These are phyloP conservation scores for Siniperca undulata DNA, from an alignment of 2,797 vertebrate genomes.

Conservation along the genomic window DNA sequence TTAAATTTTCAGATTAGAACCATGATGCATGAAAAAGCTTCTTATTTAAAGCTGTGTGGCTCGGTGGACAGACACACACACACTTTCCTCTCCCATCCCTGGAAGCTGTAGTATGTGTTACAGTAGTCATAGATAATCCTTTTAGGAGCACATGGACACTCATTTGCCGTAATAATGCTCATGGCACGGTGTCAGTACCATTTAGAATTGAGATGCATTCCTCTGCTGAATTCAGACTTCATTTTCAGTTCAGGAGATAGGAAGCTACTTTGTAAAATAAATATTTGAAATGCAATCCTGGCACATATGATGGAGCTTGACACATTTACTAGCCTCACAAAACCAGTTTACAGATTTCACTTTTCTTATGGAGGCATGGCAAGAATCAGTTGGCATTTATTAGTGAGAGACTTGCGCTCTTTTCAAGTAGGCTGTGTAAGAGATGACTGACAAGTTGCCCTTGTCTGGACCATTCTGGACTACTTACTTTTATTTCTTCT, in stretches of 20 bases:
- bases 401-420: not conserved
- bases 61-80: not conserved
- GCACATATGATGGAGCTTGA: not conserved
- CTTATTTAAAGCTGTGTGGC: conserved; percentile 31
- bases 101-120: conserved; percentile 29
- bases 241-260: not conserved
- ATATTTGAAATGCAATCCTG: not conserved
- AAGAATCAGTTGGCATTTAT: not conserved
- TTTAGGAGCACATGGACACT: conserved; percentile 32
- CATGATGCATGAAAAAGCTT: conserved; percentile 34
- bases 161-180: conserved; percentile 17
- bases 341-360: not conserved
- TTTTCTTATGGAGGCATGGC: not conserved
- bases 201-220: conserved; percentile 25
- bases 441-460: not conserved
- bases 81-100: not conserved
- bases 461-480: not conserved
- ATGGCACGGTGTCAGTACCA: conserved; percentile 26
- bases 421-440: not conserved
- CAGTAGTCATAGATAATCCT: conserved; percentile 51
- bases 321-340: not conserved
- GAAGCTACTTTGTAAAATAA: conserved; percentile 2
- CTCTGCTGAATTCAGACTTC: conserved; percentile 13
- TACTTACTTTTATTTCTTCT: not conserved
- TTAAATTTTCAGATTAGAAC: conserved; percentile 26